phyloP scores from a whole-genome alignment of 1,140 invertebrate genomes.

The Choristoneura fumiferana region DNA sequence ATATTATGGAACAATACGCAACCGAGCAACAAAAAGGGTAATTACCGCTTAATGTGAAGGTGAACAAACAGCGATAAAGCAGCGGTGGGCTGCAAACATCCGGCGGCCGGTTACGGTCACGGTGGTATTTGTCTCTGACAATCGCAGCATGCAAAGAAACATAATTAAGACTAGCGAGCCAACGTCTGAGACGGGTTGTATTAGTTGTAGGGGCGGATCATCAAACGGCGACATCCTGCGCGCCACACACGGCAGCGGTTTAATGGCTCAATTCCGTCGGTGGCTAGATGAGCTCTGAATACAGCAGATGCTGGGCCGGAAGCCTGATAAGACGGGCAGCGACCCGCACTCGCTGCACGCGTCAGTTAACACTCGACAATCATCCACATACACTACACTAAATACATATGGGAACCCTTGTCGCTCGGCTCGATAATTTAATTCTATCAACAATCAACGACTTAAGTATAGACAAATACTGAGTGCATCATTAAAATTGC shows the following conservation, averaged over 20 bases:
- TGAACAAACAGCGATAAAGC: conserved; percentile 15
- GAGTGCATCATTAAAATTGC: too few species aligned
- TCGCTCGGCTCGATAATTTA: too few species aligned
- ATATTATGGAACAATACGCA: background rate
- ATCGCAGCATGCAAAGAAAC: background rate
- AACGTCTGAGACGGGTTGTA: background rate
- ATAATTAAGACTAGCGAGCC: background rate
- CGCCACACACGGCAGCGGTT: background rate
- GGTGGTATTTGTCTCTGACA: background rate
- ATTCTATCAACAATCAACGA: too few species aligned
- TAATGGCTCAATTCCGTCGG: conserved; percentile 6
- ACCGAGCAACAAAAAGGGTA: background rate
- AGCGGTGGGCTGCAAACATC: conserved; percentile 6
- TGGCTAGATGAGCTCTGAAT: conserved; percentile 2
- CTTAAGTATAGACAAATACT: too few species aligned
- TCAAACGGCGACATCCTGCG: conserved; percentile 5
- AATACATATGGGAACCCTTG: too few species aligned
- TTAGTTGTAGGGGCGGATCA: background rate
- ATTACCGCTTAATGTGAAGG: conserved; percentile 10
- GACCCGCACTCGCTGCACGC: background rate
- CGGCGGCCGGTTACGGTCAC: background rate
- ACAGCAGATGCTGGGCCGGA: conserved; percentile 9
- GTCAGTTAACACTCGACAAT: too few species aligned
- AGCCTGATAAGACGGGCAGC: conserved; percentile 8
- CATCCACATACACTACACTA: too few species aligned